Conservation (phyloP, 2,113 vertebrate species). For the Cardinalis cardinalis region DNA sequence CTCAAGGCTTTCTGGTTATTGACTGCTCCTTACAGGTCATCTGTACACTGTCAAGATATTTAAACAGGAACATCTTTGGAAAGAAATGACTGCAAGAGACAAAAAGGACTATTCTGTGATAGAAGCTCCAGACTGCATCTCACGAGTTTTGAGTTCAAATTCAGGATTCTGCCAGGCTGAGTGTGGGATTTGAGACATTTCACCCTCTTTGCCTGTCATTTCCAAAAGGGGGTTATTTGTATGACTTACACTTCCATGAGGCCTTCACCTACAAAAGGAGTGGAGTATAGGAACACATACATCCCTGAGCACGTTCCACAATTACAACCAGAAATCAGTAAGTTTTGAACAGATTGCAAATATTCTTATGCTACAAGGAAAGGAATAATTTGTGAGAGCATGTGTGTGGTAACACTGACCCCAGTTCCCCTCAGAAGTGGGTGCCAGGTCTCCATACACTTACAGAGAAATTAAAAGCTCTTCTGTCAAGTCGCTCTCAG, state of each 20-base stretch:
- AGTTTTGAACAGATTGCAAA: not conserved
- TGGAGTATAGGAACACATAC: not conserved
- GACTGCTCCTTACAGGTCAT: not conserved
- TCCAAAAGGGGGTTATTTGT: not conserved
- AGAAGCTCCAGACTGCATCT: not conserved
- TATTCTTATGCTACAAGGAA: not conserved
- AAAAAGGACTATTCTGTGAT: not conserved
- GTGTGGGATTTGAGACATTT: not conserved
- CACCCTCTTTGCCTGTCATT: not conserved
- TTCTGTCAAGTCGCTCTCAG: not conserved
- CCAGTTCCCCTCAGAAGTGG: not conserved
- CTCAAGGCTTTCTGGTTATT: not conserved
- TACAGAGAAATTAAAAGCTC: not conserved
- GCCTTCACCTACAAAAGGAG: not conserved
- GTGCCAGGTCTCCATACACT: not conserved
- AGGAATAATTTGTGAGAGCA: not conserved
- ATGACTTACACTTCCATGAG: not conserved
- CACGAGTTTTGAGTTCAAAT: not conserved
- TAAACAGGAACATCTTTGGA: conserved; percentile 1
- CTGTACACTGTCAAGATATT: not conserved
- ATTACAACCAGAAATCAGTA: not conserved
- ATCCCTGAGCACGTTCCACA: not conserved
- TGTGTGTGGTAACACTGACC: not conserved
- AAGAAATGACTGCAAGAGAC: not conserved
- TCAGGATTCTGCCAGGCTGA: not conserved